Evolutionary conservation across 2,888 invertebrate genomes (phyloP).

Genomic region (Molorchus minor): DNA sequence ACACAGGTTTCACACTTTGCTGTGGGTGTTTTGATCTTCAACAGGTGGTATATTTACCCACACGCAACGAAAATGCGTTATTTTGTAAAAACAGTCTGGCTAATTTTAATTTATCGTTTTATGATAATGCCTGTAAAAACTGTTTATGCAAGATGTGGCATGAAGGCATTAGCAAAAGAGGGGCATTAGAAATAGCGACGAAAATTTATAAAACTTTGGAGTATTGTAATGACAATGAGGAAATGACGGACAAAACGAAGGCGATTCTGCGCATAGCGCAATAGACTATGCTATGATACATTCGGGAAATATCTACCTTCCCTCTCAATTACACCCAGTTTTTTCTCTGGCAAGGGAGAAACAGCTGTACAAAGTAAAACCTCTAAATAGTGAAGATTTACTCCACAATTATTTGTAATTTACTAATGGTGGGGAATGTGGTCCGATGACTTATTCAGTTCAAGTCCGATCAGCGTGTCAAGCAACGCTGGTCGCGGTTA

Average conservation of each 20-base stretch:
- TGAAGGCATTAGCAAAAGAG: constrained; percentile 15
- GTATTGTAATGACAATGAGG: constrained; percentile 9
- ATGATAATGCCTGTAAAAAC: constrained; percentile 17
- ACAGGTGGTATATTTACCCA: no score
- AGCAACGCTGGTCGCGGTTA: no score
- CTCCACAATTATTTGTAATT: no score
- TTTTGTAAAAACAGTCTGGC: constrained; percentile 14
- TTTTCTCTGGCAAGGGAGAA: constrained; percentile 16
- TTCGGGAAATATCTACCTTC: constrained; percentile 19
- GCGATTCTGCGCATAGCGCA: constrained; percentile 24
- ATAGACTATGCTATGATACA: constrained; percentile 22
- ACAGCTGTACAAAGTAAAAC: constrained; percentile 24
- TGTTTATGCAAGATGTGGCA: constrained; percentile 23
- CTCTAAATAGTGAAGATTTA: constrained; percentile 18
- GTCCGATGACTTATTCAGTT: no score
- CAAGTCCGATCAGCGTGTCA: no score
- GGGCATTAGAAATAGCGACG: constrained; percentile 18
- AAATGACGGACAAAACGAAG: constrained; percentile 23
- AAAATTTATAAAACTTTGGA: constrained; percentile 6
- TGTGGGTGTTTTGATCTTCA: no score
- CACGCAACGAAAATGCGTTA: constrained; percentile 14
- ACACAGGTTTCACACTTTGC: no score
- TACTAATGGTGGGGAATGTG: no score
- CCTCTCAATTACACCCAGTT: constrained; percentile 20
- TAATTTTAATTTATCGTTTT: constrained; percentile 20